Base-by-base conservation (phyloP, 2,888 invertebrate genomes). In the Autographa gamma region DNA sequence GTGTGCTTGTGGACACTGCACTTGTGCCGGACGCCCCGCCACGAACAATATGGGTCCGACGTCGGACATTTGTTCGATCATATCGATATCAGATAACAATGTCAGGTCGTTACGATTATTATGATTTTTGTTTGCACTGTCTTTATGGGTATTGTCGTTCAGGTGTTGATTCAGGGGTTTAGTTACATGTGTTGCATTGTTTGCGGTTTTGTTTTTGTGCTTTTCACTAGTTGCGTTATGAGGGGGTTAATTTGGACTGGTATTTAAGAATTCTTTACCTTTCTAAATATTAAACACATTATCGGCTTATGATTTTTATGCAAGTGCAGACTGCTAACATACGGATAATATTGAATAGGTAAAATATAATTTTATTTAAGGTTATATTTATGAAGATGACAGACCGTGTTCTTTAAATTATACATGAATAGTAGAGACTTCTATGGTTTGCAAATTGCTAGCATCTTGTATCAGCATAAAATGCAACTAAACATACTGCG, bases 1-100 rank as follows among this genome's bases (percentile, higher is more conserved):
- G 74, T 66, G 68, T 65, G 80, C 80, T 79, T 91, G 91, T 91
- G 81, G 88, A 88, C 91, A 88, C 76, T 89, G 90, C 92, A 90
- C 91, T 92, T 85, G 88, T 87, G 81, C 72, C 81, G 88, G 86
- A 86, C 89, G 83, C 86, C 85, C 85, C 54, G 54, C 54, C 77
- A 80, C 68, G 84, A 77, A 83, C 84, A 80, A 86, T 86, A 86
- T 85, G 79, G 66, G 80, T 79, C 62, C 63, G 71, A 76, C 74
- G 76, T 67, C 66, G 81, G 81, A 82, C 81, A 83, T 82, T 82
- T 83, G 76, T 76, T 71, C 73, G 69, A 69, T 75, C 76, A 73
- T 80, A 77, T 77, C 74, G 74, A 83, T 82, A 81, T 72, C 63
- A 63, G 72, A 80, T 77, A 77, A 77, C 71, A 81, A 78, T 76